phyloP scores from a whole-genome alignment of 2,113 vertebrate genomes.

The Chionomys nivalis region DNA sequence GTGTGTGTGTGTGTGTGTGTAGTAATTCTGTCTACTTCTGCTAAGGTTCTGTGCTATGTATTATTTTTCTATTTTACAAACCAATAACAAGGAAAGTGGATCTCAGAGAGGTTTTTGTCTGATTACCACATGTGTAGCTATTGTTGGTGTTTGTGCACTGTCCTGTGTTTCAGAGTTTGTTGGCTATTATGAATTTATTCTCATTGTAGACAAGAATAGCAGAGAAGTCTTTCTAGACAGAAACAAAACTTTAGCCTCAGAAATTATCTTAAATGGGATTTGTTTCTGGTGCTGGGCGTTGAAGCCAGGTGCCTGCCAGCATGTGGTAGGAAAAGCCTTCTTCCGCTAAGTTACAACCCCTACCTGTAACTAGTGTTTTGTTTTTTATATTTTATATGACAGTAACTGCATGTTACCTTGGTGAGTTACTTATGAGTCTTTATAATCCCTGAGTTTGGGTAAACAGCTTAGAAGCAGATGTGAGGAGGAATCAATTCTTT shows the following conservation, averaged over 20 bases:
- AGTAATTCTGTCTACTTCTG: neutral
- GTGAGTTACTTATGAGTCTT: constrained; percentile 27
- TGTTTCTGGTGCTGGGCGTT: neutral
- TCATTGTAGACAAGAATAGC: constrained; percentile 7
- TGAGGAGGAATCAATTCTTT: neutral
- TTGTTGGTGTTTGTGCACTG: neutral
- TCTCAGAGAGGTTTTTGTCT: neutral
- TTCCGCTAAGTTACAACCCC: neutral
- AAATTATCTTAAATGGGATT: neutral
- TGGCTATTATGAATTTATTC: neutral
- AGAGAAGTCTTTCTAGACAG: neutral
- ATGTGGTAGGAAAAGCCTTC: neutral
- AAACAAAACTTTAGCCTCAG: constrained; percentile 1
- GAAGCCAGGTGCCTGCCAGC: neutral
- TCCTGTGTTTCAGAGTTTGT: neutral
- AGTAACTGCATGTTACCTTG: neutral
- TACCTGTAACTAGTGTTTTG: neutral
- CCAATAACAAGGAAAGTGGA: neutral
- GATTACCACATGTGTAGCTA: neutral
- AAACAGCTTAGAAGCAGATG: constrained; percentile 14
- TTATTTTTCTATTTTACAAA: constrained; percentile 11
- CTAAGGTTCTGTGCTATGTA: neutral
- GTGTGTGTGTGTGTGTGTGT: too few relatives aligned
- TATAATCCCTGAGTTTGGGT: neutral
- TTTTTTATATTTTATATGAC: constrained; percentile 31